Evolutionary conservation across 2,113 vertebrate genomes (phyloP).

Genomic region (Lontra canadensis): DNA sequence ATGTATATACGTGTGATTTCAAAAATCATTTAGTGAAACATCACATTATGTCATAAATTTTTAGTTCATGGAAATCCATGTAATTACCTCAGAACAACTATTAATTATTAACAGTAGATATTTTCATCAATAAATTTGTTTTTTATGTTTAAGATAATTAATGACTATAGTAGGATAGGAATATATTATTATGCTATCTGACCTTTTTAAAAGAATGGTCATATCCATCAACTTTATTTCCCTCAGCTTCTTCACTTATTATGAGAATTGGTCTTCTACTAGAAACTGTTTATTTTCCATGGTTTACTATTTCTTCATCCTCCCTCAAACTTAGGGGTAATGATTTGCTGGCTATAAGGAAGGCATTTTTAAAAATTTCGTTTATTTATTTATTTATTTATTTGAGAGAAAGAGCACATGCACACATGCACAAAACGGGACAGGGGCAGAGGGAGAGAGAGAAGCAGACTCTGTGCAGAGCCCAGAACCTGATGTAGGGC

Average conservation of each 20-base stretch:
- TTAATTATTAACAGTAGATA: neutral
- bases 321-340: neutral
- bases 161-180: neutral
- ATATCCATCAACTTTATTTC: neutral
- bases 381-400: neutral
- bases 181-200: neutral
- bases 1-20: neutral
- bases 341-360: neutral
- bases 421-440: neutral
- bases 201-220: neutral
- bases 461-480: neutral
- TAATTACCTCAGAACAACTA: neutral
- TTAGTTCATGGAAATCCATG: neutral
- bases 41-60: neutral
- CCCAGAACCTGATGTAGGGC: neutral
- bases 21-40: neutral
- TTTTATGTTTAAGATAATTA: neutral
- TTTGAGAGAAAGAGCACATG: neutral
- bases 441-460: neutral
- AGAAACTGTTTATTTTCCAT: neutral
- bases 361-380: neutral
- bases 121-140: neutral
- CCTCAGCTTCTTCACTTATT: neutral
- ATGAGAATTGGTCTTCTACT: neutral
- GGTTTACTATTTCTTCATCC: neutral